Evolutionary conservation across 2,113 vertebrate species (phyloP).

Genomic region (Parotia lawesii): DNA sequence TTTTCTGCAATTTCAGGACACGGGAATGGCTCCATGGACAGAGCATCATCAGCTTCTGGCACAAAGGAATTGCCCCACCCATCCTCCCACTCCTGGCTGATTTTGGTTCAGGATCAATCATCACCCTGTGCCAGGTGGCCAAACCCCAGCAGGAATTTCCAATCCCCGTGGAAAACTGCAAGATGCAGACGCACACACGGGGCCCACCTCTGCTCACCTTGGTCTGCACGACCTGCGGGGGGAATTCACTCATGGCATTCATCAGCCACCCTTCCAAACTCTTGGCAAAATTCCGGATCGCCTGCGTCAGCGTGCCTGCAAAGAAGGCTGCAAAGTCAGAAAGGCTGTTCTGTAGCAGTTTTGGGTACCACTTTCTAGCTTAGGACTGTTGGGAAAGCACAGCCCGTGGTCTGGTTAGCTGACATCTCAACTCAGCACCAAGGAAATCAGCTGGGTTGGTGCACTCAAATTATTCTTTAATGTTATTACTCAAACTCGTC

Average conservation of each 20-base stretch:
- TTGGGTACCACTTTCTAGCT: not conserved
- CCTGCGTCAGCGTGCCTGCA: constrained; percentile 93
- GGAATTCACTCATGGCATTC: constrained; percentile 91
- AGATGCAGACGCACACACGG: too few species aligned
- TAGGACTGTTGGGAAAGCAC: not conserved
- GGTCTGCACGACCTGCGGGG: constrained; percentile 87
- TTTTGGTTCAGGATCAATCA: not conserved
- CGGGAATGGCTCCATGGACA: not conserved
- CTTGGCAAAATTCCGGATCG: constrained; percentile 97
- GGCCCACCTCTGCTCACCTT: constrained; percentile 76
- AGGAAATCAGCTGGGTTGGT: not conserved
- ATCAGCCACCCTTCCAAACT: constrained; percentile 95
- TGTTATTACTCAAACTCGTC: not conserved
- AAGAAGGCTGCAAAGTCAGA: not conserved
- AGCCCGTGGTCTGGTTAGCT: not conserved
- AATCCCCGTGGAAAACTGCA: not conserved
- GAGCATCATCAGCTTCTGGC: not conserved
- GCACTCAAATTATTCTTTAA: not conserved
- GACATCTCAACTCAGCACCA: not conserved
- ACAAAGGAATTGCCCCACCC: not conserved
- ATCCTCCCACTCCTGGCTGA: not conserved
- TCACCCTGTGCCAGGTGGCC: fast-evolving
- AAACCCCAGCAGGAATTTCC: not conserved
- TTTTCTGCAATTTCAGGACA: not conserved
- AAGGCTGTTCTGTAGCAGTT: fast-evolving